Evolutionary conservation across 2,113 vertebrate species (phyloP), one percentile per base, ranked within the genome.

Genomic region (Cyphomyrus plagiostoma): DNA sequence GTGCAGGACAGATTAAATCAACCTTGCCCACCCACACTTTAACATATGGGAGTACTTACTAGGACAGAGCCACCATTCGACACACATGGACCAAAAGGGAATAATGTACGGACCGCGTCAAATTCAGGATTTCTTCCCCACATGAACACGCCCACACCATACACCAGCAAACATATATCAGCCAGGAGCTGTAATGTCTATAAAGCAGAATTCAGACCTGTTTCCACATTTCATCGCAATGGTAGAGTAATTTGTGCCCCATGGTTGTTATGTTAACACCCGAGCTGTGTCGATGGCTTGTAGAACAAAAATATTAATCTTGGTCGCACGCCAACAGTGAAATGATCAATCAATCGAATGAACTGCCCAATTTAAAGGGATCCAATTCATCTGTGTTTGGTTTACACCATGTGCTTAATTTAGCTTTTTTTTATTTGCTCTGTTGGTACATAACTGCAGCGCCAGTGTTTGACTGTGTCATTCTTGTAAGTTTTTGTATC

Each of bases 21-120:
- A 90, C 89, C 49, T 88, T 87, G 92, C 90, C 93, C 93, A 93
- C 92, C 92, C 93, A 35, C 88, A 91, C 89, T 88, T 85, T 66
- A 89, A 90, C 93, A 93, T 93, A 91, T 93, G 93, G 93, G 70
- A 93, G 89, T 88, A 80, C 90, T 93, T 93, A 88, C 49, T 88
- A 49, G 10, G 82, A 89, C 62, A 90, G 13, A 52, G 48, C 46
- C 90, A 85, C 88, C 88, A 86, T 91, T 88, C 90, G 83, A 91
- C 66, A 88, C 48, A 85, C 82, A 56, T 30, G 62, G 87, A 86
- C 82, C 87, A 88, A 87, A 74, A 80, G 88, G 86, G 56, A 90
- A 90, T 74, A 86, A n/a, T 42, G 89, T 82, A 70, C 62, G 86
- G 8, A 45, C 21, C 8, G 30, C 45, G 45, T 23, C 7, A 66